Evolutionary conservation across 2,888 invertebrate species (phyloP).

Genomic region (Amblyjoppa fuscipennis): DNA sequence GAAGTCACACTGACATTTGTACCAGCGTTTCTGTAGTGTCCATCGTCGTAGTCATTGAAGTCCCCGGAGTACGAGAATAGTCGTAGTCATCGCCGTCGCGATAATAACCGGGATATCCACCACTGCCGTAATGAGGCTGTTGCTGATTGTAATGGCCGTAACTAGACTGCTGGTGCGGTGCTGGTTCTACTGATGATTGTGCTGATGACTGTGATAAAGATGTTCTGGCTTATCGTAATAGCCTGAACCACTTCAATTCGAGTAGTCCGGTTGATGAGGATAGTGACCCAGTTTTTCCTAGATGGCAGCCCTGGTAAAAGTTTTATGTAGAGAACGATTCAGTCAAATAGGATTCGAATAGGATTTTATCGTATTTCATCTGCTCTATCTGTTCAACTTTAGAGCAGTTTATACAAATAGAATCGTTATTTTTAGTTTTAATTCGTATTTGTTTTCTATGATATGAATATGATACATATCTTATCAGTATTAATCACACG

Average conservation of each 20-base stretch:
- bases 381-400: too few relatives aligned
- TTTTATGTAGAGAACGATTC: too few relatives aligned
- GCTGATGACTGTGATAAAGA: conserved; percentile 83
- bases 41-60: conserved; percentile 78
- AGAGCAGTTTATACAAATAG: too few relatives aligned
- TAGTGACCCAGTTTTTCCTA: conserved; percentile 80
- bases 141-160: conserved; percentile 70
- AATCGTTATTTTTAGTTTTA: too few relatives aligned
- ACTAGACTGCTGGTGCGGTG: conserved; percentile 80
- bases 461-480: too few relatives aligned
- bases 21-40: conserved; percentile 80
- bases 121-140: conserved; percentile 60
- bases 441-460: too few relatives aligned
- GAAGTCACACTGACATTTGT: conserved; percentile 72
- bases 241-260: conserved; percentile 67
- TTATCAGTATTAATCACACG: too few relatives aligned
- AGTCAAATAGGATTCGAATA: too few relatives aligned
- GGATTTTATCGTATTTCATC: too few relatives aligned
- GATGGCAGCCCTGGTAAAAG: conserved; percentile 64
- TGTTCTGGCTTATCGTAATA: conserved; percentile 73
- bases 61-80: conserved; percentile 79
- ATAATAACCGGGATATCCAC: conserved; percentile 66
- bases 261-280: conserved; percentile 71
- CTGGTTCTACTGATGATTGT: conserved; percentile 79
- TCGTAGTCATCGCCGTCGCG: conserved; percentile 74